Conservation (phyloP, 2,113 vertebrate species). For the Menidia beryllina region DNA sequence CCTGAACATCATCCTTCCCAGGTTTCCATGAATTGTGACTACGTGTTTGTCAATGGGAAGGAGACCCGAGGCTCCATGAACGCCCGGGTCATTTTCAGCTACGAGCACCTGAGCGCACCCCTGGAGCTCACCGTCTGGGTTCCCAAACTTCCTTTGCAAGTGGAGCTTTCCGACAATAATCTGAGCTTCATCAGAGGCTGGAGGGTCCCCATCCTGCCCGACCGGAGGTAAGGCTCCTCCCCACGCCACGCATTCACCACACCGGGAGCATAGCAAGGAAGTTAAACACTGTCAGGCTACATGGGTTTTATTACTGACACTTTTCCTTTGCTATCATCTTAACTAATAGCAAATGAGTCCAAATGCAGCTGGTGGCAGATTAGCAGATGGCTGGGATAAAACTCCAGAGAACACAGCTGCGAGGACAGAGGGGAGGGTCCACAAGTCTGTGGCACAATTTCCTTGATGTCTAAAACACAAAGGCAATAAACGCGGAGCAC, state of each 20-base stretch:
- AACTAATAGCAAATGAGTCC: no score
- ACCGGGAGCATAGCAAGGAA: no score
- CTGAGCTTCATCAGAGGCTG: conserved; percentile 98
- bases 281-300: neutral
- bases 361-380: neutral
- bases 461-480: neutral
- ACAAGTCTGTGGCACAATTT: neutral
- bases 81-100: conserved; percentile 93
- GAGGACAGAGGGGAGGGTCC: no score
- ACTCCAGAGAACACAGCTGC: neutral
- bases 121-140: conserved; percentile 98
- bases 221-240: conserved; percentile 86
- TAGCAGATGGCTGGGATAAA: neutral
- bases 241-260: no score
- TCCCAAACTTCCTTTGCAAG: conserved; percentile 92
- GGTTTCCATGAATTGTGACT: conserved; percentile 98
- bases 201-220: conserved; percentile 95
- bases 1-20: conserved; percentile 60
- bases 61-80: conserved; percentile 96
- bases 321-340: no score
- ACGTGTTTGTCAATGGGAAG: conserved; percentile 97
- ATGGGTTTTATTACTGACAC: neutral
- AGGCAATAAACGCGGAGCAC: neutral
- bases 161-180: conserved; percentile 90
- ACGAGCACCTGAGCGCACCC: conserved; percentile 91